Base-by-base conservation (phyloP, 2,797 vertebrate species). In the Microctenopoma lineatum region DNA sequence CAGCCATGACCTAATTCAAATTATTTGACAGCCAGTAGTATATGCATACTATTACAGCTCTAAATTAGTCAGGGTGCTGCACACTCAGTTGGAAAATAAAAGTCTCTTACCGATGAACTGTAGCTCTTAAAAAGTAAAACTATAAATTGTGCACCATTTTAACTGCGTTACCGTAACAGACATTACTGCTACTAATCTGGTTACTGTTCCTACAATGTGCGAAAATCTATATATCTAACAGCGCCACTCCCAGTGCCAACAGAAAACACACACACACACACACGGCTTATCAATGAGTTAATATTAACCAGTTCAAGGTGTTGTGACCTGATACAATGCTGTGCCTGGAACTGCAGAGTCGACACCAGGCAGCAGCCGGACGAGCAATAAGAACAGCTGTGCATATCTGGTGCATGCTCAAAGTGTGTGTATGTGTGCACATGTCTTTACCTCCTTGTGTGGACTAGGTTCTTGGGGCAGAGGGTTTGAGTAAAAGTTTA, bases 301-400 rank as follows among this genome's bases (percentile, higher is more conserved):
- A 88, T 81, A 83, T 90, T 79, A 81, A 86, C 79, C 48, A 36
- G 50, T 46, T 68, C 47, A 47, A 70, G 68, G 55, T 55, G 48
- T 16, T 65, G 66, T 55, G 38, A 67, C n/a, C 42, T 51, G 69
- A 81, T 71, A 47, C 18, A 12, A 42, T 0, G 32, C 27, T 27
- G 44, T 9, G 13, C n/a, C 48, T 58, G 32, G 42, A 67, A 61
- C 39, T 51, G 45, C 13, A 72, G 68, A 71, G 61, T 81, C 80
- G 77, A 72, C 74, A 77, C 38, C 69, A 47, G 12, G 53, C 16
- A 56, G 44, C 26, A 15, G 39, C 32, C n/a, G 53, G 16, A 66
- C 11, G 32, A 59, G 66, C 51, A 59, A 57, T 46, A 48, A 55
- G 2, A 13, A 55, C 51, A 62, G n/a, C 16, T 60, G 68, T 48